phyloP scores from a whole-genome alignment of 2,888 invertebrate genomes.

The Clivina fossor region DNA sequence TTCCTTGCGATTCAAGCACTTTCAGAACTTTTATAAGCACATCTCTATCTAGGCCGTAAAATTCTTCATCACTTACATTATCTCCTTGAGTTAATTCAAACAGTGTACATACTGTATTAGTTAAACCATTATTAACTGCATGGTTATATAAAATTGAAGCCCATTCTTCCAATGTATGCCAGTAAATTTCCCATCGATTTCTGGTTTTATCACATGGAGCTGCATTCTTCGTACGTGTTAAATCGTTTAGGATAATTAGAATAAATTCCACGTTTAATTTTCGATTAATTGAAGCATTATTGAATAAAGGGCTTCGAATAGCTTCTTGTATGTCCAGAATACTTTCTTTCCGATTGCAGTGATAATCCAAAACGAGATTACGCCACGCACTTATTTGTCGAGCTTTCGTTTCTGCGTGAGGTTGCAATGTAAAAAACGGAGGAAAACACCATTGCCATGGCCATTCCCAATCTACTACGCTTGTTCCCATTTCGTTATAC shows the following conservation, averaged over 20 bases:
- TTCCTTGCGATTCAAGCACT: constrained; percentile 73
- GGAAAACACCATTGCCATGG: constrained; percentile 99
- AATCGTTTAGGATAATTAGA: constrained; percentile 72
- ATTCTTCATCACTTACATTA: constrained; percentile 77
- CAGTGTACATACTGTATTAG: constrained; percentile 88
- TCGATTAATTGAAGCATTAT: constrained; percentile 80
- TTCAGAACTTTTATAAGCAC: constrained; percentile 79
- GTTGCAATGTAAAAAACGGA: constrained; percentile 96
- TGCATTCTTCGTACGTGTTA: constrained; percentile 77
- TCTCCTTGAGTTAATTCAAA: constrained; percentile 89
- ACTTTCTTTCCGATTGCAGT: constrained; percentile 73
- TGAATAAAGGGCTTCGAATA: constrained; percentile 73
- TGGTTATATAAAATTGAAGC: constrained; percentile 86
- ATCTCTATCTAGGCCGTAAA: constrained; percentile 81
- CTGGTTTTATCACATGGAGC: constrained; percentile 82
- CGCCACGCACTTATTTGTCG: constrained; percentile 94
- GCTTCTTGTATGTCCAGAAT: constrained; percentile 82
- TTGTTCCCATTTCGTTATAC: no score
- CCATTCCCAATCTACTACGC: constrained; percentile 62
- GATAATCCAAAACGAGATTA: constrained; percentile 81
- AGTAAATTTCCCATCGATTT: constrained; percentile 87
- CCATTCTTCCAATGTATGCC: constrained; percentile 95
- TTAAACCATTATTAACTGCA: constrained; percentile 76
- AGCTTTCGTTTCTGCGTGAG: constrained; percentile 85
- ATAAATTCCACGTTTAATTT: constrained; percentile 77